Evolutionary conservation across 2,888 invertebrate species (phyloP).

Genomic region (Ischnus inquisitorius): DNA sequence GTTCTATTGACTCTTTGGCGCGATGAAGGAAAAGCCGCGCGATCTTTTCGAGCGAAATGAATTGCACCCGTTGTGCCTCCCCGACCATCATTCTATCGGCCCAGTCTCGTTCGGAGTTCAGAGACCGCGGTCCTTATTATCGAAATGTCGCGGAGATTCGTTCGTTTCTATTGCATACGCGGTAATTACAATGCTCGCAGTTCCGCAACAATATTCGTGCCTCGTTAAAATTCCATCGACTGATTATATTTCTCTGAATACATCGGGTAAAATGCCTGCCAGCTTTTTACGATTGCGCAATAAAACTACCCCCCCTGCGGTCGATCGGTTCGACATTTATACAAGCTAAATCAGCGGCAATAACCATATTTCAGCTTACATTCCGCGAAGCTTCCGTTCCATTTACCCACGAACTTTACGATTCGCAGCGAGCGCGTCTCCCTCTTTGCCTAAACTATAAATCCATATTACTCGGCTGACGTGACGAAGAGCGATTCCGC

Average conservation of each 20-base stretch:
- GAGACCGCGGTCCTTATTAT: neutral
- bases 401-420: conserved; percentile 66
- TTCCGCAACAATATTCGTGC: neutral
- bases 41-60: conserved; percentile 51
- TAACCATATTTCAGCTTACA: conserved; percentile 69
- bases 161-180: neutral
- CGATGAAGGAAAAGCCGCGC: conserved; percentile 58
- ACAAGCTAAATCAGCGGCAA: conserved; percentile 48
- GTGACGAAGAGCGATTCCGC: conserved; percentile 69
- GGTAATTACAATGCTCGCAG: neutral
- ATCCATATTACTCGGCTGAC: conserved; percentile 71
- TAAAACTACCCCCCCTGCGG: neutral
- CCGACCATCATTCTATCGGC: conserved; percentile 25
- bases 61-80: conserved; percentile 32
- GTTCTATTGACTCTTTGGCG: conserved; percentile 52
- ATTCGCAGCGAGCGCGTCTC: conserved; percentile 20
- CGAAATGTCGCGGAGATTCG: neutral
- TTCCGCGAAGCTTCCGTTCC: conserved; percentile 69
- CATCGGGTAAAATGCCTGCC: neutral
- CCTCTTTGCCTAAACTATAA: conserved; percentile 58
- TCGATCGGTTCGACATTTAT: neutral
- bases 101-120: neutral
- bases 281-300: neutral
- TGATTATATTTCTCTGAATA: neutral
- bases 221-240: conserved; percentile 6